Base-by-base conservation (phyloP, 2,888 invertebrate species). In the Romanomermis culicivorax region DNA sequence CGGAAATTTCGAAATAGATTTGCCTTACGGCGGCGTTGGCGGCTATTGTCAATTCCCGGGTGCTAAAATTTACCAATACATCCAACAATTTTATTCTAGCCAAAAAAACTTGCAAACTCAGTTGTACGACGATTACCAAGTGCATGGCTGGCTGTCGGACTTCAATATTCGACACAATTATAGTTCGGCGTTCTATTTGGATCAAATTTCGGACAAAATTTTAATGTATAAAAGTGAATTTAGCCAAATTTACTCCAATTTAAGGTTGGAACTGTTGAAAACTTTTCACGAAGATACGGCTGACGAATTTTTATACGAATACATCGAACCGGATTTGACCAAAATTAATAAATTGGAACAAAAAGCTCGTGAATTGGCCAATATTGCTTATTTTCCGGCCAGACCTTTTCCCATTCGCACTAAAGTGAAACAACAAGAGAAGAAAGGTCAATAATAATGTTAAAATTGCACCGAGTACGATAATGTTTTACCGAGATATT, bases 141-240 rank as follows among this genome's bases (percentile, higher is more conserved):
- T 62, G 4, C 59, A 60, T 54, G 64, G 64, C 30, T 64, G 64
- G 64, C 58, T 62, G 20, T 59, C 60, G 23, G 58, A 58, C 24
- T 64, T 61, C 57, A 60, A 60, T 55, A 53, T 56, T 27, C 56
- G 52, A 42, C 62, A 61, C 54, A 61, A 61, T 29, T 59, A 61
- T 54, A 59, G 61, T 14, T 60, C 61, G 47, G 60, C 60, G 27
- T 64, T 62, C 62, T 63, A 57, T 29, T 53, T 54, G 30, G 57
- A 57, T 29, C 54, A 56, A 27, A 26, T 57, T 7, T 4, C 20
- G 20, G 53, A 58, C 14, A 57, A 55, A 25, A 29, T 54, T 25
- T 17, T 20, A 4, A 30, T 29, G 42, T 30, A n/a, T 7, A 7
- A 17, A 2, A 51, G n/a, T 29, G 49, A 53, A 25, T 45, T 53